These are phyloP conservation scores for Aquatica leii DNA, from an alignment of 2,888 invertebrate genomes.

Conservation along the genomic window DNA sequence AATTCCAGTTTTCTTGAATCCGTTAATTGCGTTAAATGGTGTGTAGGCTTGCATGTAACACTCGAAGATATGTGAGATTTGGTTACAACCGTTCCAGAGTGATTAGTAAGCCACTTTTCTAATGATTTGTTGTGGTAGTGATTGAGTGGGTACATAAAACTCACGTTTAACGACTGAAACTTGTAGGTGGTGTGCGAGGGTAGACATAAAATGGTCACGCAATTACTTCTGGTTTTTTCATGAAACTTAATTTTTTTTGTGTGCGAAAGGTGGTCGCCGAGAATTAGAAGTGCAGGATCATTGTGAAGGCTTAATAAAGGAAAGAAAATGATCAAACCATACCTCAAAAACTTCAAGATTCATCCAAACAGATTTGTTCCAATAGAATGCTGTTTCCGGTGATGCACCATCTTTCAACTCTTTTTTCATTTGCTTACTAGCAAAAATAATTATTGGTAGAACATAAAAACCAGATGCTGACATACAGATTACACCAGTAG, in stretches of 20 bases:
- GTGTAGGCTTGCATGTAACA: no score
- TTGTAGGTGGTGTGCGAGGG: slow-evolving; percentile 34
- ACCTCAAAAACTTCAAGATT: slow-evolving; percentile 47
- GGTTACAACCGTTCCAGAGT: no score
- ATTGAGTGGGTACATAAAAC: slow-evolving; percentile 19
- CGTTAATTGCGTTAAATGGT: no score
- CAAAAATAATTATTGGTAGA: slow-evolving; percentile 23
- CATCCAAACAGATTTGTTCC: slow-evolving; percentile 49
- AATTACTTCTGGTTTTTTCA: slow-evolving; percentile 25
- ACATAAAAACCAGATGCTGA: no score
- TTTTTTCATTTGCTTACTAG: slow-evolving; percentile 21
- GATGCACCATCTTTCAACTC: slow-evolving; percentile 48
- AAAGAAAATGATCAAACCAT: slow-evolving; percentile 41
- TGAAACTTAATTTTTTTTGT: slow-evolving; percentile 31
- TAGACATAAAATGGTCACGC: slow-evolving; percentile 27
- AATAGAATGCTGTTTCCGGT: slow-evolving; percentile 42
- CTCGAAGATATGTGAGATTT: no score
- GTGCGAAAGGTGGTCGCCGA: slow-evolving; percentile 30
- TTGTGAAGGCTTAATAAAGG: slow-evolving; percentile 39
- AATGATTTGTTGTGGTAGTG: no score
- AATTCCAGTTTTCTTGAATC: no score
- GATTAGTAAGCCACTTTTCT: no score
- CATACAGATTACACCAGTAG: no score
- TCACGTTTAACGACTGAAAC: slow-evolving; percentile 29
- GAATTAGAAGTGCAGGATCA: slow-evolving; percentile 29